Conservation (phyloP, 2,888 invertebrate species). For the Aelia acuminata region DNA sequence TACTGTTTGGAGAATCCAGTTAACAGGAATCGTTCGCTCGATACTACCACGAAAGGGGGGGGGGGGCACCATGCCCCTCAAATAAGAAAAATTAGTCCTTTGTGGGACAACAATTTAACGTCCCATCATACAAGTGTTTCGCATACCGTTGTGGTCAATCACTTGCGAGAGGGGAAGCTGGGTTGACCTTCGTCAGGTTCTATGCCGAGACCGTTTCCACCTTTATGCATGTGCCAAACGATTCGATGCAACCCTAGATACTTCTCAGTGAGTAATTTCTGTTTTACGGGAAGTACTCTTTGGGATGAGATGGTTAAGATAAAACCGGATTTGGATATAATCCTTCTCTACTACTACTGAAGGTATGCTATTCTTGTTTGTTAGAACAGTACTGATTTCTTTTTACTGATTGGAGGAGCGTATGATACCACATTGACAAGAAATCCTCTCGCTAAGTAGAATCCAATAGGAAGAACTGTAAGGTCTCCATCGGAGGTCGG, state of each 20-base stretch:
- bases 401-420: no score
- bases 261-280: not conserved
- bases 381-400: no score
- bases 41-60: not conserved
- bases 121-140: conserved; percentile 28
- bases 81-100: not conserved
- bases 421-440: no score
- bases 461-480: not conserved
- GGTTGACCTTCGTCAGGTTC: conserved; percentile 2
- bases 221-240: no score
- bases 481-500: not conserved
- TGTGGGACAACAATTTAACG: not conserved
- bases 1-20: no score
- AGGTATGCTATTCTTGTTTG: no score
- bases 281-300: not conserved
- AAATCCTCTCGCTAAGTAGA: not conserved
- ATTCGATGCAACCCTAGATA: no score
- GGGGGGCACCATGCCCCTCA: not conserved
- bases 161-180: not conserved
- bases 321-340: not conserved
- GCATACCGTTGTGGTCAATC: conserved; percentile 33
- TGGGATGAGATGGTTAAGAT: not conserved
- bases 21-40: not conserved
- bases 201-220: not conserved
- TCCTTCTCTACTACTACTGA: no score